Base-by-base conservation (phyloP, 2,888 invertebrate species). In the Tortrix viridana region DNA sequence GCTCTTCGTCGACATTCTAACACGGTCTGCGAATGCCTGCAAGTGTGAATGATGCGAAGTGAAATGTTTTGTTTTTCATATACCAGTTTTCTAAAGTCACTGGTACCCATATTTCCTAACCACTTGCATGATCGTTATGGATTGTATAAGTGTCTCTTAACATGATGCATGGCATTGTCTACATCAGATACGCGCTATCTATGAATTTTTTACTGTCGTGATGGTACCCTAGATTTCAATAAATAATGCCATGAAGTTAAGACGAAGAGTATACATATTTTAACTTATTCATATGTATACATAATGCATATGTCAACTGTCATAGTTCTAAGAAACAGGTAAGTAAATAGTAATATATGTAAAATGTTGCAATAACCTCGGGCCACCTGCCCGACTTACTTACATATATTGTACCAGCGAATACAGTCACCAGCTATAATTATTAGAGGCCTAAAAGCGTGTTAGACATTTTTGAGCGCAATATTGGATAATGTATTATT, bases 1-100 rank as follows among this genome's bases (percentile, higher is more conserved):
- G 95, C 94, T 65, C 93, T 95, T 55, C 93, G 95, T 66, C 93
- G 95, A 72, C 94, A 95, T 88, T 87, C 93, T 82, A 93, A 90
- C 76, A 92, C 94, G 94, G 96, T 96, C 94, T 94, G 95, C 92
- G 77, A 75, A 80, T 77, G 74, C 72, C 74, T 76, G 77, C 74
- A 71, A 75, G 79, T 82, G 80, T 83, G 80, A 74, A 75, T 74
- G 77, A 77, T 77, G 80, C 79, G 43, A 58, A 63, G 38, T 58
- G 38, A 58, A 63, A 37, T 48, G 47, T 63, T 57, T 63, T 58
- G 63, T 58, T 56, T 63, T 23, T 23, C 53, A 53, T 20, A 63
- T 63, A 32, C 57, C 53, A 57, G 63, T 58, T 32, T 26, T 63
- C n/a, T 41, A 22, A 48, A 58, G 41, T 47, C 19, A 22, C 63